A percentile compares a stretch with the other conserved stretches of the same genome.
Conservation (phyloP, 2,797 vertebrate species). For the Syngnathus acus region DNA sequence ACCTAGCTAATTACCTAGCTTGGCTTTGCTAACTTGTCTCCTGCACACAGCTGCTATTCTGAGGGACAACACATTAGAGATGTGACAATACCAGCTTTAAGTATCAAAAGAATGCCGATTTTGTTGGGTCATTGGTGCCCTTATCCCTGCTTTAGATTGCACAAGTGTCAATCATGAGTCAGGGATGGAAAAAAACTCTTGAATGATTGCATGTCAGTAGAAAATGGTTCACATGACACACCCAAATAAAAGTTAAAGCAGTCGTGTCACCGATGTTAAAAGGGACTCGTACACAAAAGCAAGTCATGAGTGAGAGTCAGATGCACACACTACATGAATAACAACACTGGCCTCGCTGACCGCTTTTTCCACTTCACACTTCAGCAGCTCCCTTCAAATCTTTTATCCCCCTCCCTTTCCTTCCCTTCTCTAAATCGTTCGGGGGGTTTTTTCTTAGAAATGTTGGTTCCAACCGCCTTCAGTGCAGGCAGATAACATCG, state of each 20-base stretch:
- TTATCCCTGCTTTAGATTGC: neutral
- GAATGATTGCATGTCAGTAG: neutral
- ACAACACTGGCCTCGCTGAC: neutral
- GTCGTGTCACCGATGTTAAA: neutral
- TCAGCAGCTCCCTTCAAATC: neutral
- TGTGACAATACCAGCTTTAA: too few relatives aligned
- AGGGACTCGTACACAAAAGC: neutral
- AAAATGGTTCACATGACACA: neutral
- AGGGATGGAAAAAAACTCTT: neutral
- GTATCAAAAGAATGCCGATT: neutral
- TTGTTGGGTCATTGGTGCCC: neutral
- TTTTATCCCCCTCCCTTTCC: neutral
- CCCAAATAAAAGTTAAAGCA: neutral
- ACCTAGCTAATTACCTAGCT: slow-evolving; percentile 3
- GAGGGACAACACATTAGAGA: slow-evolving; percentile 44
- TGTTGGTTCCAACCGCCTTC: neutral
- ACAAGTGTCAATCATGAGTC: neutral
- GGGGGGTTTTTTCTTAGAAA: slow-evolving; percentile 12
- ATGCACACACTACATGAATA: neutral
- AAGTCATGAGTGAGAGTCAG: neutral
- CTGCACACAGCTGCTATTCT: slow-evolving; percentile 62
- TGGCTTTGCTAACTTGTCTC: slow-evolving; percentile 60
- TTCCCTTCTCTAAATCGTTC: slow-evolving; percentile 2
- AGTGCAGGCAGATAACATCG: too few relatives aligned
- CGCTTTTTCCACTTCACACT: neutral